phyloP scores from a whole-genome alignment of 2,797 vertebrate genomes.

The Cygnus olor region DNA sequence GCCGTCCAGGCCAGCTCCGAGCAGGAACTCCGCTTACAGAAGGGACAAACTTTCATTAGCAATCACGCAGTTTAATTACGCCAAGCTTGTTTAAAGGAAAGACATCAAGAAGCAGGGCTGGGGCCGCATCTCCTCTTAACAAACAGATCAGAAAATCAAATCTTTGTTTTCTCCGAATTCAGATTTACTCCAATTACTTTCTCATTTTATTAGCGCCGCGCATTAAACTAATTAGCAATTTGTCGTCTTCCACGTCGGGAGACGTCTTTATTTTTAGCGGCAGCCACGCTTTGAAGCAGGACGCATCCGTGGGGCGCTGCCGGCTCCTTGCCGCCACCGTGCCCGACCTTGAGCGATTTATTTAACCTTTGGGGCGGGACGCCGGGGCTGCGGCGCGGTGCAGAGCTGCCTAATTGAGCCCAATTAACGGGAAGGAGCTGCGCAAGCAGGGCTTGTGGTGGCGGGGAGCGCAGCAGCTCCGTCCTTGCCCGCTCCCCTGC shows the following conservation, averaged over 20 bases:
- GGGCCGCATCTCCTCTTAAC: slow-evolving; percentile 57
- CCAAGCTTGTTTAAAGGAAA: slow-evolving; percentile 36
- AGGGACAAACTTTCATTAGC: slow-evolving; percentile 48
- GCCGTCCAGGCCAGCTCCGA: background rate
- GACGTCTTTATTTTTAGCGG: slow-evolving; percentile 41
- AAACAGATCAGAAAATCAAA: slow-evolving; percentile 71
- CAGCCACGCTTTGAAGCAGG: background rate
- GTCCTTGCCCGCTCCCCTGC: background rate
- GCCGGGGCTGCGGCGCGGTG: background rate
- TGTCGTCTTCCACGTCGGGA: slow-evolving; percentile 55
- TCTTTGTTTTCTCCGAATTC: slow-evolving; percentile 77
- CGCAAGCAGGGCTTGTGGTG: background rate
- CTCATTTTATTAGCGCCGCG: slow-evolving; percentile 71
- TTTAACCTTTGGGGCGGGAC: background rate
- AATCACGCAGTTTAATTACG: slow-evolving; percentile 66
- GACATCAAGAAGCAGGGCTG: slow-evolving; percentile 44
- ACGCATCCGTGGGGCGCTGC: background rate
- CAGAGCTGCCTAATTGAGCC: slow-evolving; percentile 63
- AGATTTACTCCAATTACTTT: slow-evolving; percentile 70
- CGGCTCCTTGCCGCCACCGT: background rate
- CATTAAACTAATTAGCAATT: slow-evolving; percentile 76
- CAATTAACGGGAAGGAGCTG: slow-evolving; percentile 49
- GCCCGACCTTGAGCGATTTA: slow-evolving; percentile 61
- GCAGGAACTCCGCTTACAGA: slow-evolving; percentile 28
- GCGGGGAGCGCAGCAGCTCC: background rate